Conservation (phyloP, 2,888 invertebrate genomes). For the Leptinotarsa rubiginosa region DNA sequence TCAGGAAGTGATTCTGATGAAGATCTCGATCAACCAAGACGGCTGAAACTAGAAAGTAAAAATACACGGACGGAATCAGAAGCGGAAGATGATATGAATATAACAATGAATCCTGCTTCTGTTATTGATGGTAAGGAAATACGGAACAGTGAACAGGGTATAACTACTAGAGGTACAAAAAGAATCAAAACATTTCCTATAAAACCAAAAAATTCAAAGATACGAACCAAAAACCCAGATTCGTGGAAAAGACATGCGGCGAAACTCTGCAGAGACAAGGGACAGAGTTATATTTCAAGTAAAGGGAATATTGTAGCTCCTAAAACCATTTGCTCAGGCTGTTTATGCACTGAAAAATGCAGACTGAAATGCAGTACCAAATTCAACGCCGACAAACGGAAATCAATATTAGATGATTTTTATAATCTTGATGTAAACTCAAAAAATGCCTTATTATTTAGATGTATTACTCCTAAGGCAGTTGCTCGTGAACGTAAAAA, state of each 20-base stretch:
- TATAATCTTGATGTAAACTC: slow-evolving; percentile 30
- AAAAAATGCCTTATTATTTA: slow-evolving; percentile 32
- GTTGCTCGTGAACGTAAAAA: slow-evolving; percentile 24
- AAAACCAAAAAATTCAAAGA: slow-evolving; percentile 1
- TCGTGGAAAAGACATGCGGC: slow-evolving; percentile 9
- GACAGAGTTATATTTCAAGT: slow-evolving; percentile 16
- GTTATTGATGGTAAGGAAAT: slow-evolving; percentile 9
- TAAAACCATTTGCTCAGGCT: background rate
- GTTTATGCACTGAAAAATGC: slow-evolving; percentile 23
- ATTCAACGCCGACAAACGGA: slow-evolving; percentile 7
- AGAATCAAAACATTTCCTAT: slow-evolving; percentile 5
- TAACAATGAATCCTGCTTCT: background rate
- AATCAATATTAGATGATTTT: slow-evolving; percentile 23
- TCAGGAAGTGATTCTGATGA: slow-evolving; percentile 1
- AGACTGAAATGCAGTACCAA: slow-evolving; percentile 23
- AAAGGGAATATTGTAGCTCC: slow-evolving; percentile 2
- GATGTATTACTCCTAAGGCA: slow-evolving; percentile 21
- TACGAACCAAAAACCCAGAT: slow-evolving; percentile 1
- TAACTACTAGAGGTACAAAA: background rate
- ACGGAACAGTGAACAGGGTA: background rate
- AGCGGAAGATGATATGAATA: background rate
- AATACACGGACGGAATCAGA: slow-evolving; percentile 1
- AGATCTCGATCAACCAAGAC: background rate
- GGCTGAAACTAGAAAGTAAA: background rate
- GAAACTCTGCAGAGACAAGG: slow-evolving; percentile 22